Evolutionary conservation across 2,797 vertebrate genomes (phyloP).

Genomic region (Paratrypauchen microcephalus): DNA sequence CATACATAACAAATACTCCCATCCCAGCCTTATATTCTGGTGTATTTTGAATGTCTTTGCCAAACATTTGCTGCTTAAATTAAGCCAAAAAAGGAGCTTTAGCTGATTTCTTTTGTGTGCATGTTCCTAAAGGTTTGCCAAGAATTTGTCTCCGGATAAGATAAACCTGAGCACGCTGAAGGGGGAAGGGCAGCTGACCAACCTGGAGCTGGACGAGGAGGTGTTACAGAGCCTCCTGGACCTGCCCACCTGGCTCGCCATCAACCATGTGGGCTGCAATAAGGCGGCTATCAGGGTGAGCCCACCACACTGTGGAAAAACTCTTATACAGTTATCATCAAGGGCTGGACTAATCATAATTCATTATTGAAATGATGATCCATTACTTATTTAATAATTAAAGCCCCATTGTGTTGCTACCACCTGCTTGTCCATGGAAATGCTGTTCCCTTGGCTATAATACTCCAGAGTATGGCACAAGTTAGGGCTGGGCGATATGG

Average conservation of each 20-base stretch:
- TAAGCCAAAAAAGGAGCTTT: constrained; percentile 12
- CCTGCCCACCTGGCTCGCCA: constrained; percentile 96
- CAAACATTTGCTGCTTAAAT: constrained; percentile 48
- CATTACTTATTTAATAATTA: too few species aligned
- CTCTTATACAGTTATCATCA: too few species aligned
- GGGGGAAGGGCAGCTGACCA: constrained; percentile 95
- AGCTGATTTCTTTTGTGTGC: constrained; percentile 16
- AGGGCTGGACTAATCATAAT: too few species aligned
- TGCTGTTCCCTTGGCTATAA: too few species aligned
- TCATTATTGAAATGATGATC: background rate
- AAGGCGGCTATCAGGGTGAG: constrained; percentile 96
- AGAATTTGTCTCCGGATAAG: constrained; percentile 98
- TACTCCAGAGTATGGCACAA: too few species aligned
- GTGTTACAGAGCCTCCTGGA: constrained; percentile 98
- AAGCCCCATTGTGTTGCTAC: too few species aligned
- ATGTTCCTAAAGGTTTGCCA: constrained; percentile 84
- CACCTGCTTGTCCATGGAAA: too few species aligned
- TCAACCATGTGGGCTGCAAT: constrained; percentile 97
- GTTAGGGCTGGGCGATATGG: too few species aligned
- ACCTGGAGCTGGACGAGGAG: constrained; percentile 97
- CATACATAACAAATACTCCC: background rate
- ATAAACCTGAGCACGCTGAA: constrained; percentile 98
- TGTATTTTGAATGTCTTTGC: constrained; percentile 64
- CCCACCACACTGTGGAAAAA: too few species aligned
- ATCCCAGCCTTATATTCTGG: background rate